A percentile compares a stretch with the other conserved stretches of the same genome.
These are phyloP conservation scores for Hirundichthys speculiger DNA, from an alignment of 2,113 vertebrate genomes.

Conservation along the genomic window DNA sequence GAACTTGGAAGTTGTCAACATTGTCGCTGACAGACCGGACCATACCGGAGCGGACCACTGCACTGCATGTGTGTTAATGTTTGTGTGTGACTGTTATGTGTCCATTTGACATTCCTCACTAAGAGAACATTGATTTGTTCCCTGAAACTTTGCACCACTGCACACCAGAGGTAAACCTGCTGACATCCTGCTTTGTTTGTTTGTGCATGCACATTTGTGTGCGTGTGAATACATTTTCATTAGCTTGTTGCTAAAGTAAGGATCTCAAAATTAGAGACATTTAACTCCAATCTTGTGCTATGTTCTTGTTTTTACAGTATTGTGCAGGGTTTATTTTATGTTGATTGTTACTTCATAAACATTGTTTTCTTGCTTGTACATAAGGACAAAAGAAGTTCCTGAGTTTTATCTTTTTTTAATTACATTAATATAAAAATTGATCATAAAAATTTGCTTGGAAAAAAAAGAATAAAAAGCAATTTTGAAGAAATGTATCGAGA, in stretches of 20 bases:
- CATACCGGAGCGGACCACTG: slow-evolving; percentile 16
- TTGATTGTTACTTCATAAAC: slow-evolving; percentile 46
- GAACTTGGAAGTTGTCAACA: neutral
- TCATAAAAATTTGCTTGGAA: slow-evolving; percentile 52
- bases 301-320: slow-evolving; percentile 56
- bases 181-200: slow-evolving; percentile 17
- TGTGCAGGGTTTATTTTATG: slow-evolving; percentile 66
- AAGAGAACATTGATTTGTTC: slow-evolving; percentile 25
- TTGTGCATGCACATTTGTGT: neutral
- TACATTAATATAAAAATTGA: slow-evolving; percentile 71
- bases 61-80: slow-evolving; percentile 46
- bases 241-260: slow-evolving; percentile 22
- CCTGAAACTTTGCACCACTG: slow-evolving; percentile 13
- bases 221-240: slow-evolving; percentile 24
- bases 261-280: slow-evolving; percentile 34
- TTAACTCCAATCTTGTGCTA: slow-evolving; percentile 28
- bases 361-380: slow-evolving; percentile 67
- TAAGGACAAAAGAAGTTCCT: slow-evolving; percentile 58
- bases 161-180: slow-evolving; percentile 26
- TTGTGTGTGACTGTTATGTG: neutral
- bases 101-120: slow-evolving; percentile 12
- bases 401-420: slow-evolving; percentile 79
- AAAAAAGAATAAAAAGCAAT: slow-evolving; percentile 58
- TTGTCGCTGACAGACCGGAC: slow-evolving; percentile 23
- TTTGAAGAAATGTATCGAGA: slow-evolving; percentile 54